Conservation (phyloP, 2,888 invertebrate genomes). For the Lasioglossum leucozonium region DNA sequence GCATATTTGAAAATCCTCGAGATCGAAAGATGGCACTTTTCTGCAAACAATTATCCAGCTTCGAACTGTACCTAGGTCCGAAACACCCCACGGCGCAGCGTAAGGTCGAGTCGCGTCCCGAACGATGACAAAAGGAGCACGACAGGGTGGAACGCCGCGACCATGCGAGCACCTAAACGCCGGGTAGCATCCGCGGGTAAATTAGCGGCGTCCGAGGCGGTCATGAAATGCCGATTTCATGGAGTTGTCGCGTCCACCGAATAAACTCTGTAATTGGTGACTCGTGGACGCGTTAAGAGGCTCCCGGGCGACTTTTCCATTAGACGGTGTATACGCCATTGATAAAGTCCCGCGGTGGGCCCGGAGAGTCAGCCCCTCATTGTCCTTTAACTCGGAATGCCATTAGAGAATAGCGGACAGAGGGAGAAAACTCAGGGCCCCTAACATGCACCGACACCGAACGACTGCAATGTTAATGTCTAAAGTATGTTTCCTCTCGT, state of each 20-base stretch:
- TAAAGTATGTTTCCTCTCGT: constrained; percentile 72
- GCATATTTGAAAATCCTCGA: background rate
- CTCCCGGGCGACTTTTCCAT: constrained; percentile 40
- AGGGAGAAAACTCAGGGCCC: constrained; percentile 17
- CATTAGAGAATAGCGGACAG: constrained; percentile 55
- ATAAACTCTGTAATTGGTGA: constrained; percentile 76
- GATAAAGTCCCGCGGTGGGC: constrained; percentile 54
- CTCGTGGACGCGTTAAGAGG: constrained; percentile 52
- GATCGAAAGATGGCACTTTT: background rate
- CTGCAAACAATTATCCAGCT: background rate
- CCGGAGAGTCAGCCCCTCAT: constrained; percentile 30
- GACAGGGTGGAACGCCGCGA: background rate
- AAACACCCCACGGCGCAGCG: background rate
- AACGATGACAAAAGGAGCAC: background rate
- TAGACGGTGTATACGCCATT: constrained; percentile 40
- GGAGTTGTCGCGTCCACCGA: constrained; percentile 73
- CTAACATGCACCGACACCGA: constrained; percentile 54
- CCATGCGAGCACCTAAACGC: background rate
- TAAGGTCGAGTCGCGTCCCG: background rate
- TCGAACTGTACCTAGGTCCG: background rate
- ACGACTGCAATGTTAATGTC: constrained; percentile 71
- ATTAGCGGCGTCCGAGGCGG: constrained; percentile 41
- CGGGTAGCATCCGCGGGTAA: constrained; percentile 23
- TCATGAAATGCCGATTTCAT: constrained; percentile 76
- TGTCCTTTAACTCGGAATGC: constrained; percentile 54